phyloP scores from a whole-genome alignment of 2,113 vertebrate species.

The Tragelaphus imberbis region DNA sequence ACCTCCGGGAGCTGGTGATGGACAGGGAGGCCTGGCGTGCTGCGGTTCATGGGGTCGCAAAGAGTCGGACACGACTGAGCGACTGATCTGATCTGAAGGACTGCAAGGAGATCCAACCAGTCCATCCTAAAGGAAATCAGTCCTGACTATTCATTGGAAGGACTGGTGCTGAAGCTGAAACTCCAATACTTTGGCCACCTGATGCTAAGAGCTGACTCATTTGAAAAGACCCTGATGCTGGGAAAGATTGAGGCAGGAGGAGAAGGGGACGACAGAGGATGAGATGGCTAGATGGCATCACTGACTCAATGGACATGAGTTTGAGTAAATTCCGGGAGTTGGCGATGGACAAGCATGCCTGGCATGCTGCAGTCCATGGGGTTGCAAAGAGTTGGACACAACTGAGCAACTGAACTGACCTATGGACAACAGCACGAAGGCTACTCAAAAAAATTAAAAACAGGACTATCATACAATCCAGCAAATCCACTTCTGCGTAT shows the following conservation, averaged over 20 bases:
- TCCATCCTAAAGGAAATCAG: background rate
- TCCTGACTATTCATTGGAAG: background rate
- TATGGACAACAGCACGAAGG: background rate
- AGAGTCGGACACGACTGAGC: too few species aligned
- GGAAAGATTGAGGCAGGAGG: background rate
- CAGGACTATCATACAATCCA: background rate
- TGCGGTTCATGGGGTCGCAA: too few species aligned
- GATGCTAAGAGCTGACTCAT: background rate
- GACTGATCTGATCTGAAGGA: too few species aligned
- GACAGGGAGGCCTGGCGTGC: too few species aligned
- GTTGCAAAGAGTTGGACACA: fast-evolving
- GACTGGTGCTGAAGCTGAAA: background rate
- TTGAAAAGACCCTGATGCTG: background rate
- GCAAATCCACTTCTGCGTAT: background rate
- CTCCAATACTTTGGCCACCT: background rate
- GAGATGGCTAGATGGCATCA: background rate
- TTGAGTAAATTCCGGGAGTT: background rate
- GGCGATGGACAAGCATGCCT: fast-evolving
- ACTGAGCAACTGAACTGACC: background rate
- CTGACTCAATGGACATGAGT: background rate
- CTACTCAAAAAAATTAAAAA: background rate
- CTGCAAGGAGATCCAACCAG: background rate
- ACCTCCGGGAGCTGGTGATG: too few species aligned
- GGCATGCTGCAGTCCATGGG: background rate
- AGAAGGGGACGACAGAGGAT: background rate